Base-by-base conservation (phyloP, 2,113 vertebrate species). In the Sorex araneus region DNA sequence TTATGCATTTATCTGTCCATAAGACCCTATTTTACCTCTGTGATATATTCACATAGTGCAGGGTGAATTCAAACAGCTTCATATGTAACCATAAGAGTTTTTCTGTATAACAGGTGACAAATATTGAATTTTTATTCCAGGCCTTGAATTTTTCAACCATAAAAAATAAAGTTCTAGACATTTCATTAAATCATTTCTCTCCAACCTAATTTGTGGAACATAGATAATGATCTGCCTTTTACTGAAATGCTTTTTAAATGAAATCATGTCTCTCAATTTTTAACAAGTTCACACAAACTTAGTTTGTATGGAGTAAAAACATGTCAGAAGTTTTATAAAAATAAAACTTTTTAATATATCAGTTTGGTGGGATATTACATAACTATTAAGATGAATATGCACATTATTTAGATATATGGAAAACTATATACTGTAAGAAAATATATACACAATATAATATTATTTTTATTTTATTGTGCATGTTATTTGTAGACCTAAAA, bases 181-280 rank as follows among this genome's bases (percentile, higher is more conserved):
- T 95, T 96, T 94, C 78, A 92, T 96, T 96, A 95, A 86, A 81
- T 69, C 66, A 82, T 92, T 92, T 89, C 21, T 94, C 78, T 92
- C 84, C 92, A 54, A 91, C 93, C 77, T 87, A 13, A 36, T 92
- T 73, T 91, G 87, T 79, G 6, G 54, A 76, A 92, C 43, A 82
- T 36, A 94, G 89, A 96, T 94, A 89, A 82, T 30, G 87, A 91
- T 92, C 80, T 89, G 50, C 76, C 84, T 95, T 85, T 94, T 92
- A 89, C 69, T 94, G 47, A n/a, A 93, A 73, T 89, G 54, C 79
- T 88, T 76, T 82, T 78, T 91, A 74, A 84, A 87, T 95, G 91
- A 91, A 95, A 91, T 84, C 89, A 76, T 81, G 19, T 76, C 76
- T 77, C 73, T 80, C 43, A 90, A 87, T 96, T 91, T 93, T 80